Base-by-base conservation (phyloP, 1,140 invertebrate genomes). In the Drosophila ambigua region DNA sequence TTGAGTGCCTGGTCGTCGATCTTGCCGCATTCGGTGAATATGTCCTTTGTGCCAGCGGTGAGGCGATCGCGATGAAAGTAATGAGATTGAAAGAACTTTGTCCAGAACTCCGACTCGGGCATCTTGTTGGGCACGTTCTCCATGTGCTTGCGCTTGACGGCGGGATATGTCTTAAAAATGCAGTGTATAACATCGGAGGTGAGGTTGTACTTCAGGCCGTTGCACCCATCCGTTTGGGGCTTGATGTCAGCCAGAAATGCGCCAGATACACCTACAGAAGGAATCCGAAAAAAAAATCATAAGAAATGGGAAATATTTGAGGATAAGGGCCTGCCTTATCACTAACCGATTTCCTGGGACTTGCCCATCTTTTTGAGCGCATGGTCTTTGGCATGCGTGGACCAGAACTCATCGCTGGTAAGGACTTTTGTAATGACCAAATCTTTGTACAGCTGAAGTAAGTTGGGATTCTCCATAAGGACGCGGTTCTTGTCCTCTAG, bases 161-260 rank as follows among this genome's bases (percentile, higher is more conserved):
- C 98, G 26, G 99, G 99, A 94, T 99, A 99, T 77, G 99, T 99
- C 93, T 98, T 98, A 93, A 99, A 99, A 93, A 99, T 99, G 85
- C 97, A 97, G 81, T 99, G 96, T 92, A 99, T 99, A 46, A 99
- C 96, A 92, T 99, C 99, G 52, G 96, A 94, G 9, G 98, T 99
- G 54, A 99, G 94, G 93, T 99, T 99, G 92, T 99, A 99, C 92
- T 98, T 98, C 13, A 99, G 94, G 83, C 97, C 97, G 93, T 99
- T 99, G 83, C 96, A 98, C 43, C 98, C 98, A 93, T 99, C 98
- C 23, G 97, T 97, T 93, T 99, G 97, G 13, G 98, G 98, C 93
- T 98, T 98, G 44, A 99, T 98, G 84, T 99, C 98, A 65, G 97
- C 97, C 82, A 98, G 91, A 92, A 98, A 98, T 23, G 96, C 96